These are phyloP conservation scores for Gymnogyps californianus DNA, from an alignment of 2,113 vertebrate species.

Conservation along the genomic window DNA sequence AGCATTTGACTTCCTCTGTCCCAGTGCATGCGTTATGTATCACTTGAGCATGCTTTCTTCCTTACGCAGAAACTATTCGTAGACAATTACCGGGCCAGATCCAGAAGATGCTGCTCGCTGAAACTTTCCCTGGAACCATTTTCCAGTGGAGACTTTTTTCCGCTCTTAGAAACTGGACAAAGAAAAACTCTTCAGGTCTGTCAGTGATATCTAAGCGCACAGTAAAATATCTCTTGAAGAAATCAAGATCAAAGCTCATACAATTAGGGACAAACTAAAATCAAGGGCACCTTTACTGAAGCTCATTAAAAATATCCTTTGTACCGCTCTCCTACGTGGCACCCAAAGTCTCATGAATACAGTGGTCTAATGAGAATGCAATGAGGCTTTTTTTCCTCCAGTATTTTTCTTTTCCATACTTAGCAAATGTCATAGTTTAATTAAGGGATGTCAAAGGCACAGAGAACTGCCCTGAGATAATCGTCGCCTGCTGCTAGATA, in stretches of 20 bases:
- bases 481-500: conserved; percentile 39
- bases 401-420: conserved; percentile 29
- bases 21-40: neutral
- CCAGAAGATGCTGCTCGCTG: neutral
- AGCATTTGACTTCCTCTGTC: neutral
- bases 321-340: neutral
- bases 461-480: conserved; percentile 28
- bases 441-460: conserved; percentile 63
- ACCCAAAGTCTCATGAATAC: conserved; percentile 17
- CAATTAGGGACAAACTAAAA: conserved; percentile 26
- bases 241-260: conserved; percentile 21
- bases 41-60: neutral
- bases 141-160: neutral
- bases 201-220: neutral
- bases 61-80: neutral
- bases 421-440: conserved; percentile 62
- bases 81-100: neutral
- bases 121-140: neutral
- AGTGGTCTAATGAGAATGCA: conserved; percentile 32
- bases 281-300: conserved; percentile 48
- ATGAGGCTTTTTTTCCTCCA: neutral
- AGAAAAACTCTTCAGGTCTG: neutral
- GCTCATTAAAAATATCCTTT: conserved; percentile 50
- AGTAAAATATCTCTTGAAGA: neutral
- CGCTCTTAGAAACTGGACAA: neutral